These are phyloP conservation scores for Chrysotoxum bicinctum DNA, from an alignment of 2,888 invertebrate genomes.

Conservation along the genomic window DNA sequence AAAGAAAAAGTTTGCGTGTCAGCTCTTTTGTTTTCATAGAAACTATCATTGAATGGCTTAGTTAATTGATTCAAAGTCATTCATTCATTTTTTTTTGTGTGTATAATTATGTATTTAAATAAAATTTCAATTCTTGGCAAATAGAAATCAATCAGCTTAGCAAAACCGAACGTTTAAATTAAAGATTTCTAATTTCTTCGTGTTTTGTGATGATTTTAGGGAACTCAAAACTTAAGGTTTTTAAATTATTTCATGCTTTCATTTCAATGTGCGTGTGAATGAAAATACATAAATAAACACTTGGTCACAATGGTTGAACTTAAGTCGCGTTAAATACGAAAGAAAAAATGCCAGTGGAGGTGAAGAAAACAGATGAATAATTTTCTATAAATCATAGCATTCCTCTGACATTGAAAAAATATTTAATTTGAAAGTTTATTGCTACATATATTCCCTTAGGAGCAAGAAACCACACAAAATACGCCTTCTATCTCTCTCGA, in stretches of 20 bases:
- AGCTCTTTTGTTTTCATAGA: constrained; percentile 5
- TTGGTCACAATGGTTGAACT: neutral
- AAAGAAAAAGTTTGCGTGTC: constrained; percentile 6
- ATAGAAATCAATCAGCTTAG: neutral
- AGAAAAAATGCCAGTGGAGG: neutral
- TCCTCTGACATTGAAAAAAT: neutral
- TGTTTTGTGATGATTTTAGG: neutral
- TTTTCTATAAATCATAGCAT: neutral
- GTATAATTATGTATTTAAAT: neutral
- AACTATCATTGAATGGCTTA: neutral
- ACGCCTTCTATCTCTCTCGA: neutral
- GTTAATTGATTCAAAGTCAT: neutral
- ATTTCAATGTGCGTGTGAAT: constrained; percentile 2
- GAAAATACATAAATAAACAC: neutral
- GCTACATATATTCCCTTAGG: no score
- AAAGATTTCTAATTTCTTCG: neutral
- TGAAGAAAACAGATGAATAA: neutral
- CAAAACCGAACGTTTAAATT: neutral
- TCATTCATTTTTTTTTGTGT: neutral
- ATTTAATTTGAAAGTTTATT: neutral
- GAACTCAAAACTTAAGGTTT: neutral
- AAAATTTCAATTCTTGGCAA: neutral
- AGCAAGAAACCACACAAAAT: neutral
- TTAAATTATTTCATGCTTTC: neutral
- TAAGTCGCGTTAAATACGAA: neutral